phyloP scores from a whole-genome alignment of 2,888 invertebrate species.

The Drosophila multiciliata region DNA sequence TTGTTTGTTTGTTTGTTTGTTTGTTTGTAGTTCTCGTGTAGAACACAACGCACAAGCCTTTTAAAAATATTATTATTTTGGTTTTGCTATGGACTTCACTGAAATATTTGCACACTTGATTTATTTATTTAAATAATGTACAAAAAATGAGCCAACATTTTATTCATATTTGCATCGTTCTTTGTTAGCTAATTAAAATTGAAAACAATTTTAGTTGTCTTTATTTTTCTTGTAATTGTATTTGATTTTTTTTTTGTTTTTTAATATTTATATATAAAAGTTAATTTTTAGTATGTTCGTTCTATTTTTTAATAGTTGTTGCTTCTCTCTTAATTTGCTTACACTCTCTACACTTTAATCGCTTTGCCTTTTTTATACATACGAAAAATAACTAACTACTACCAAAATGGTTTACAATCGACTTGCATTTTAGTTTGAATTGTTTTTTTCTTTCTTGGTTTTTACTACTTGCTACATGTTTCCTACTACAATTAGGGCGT shows the following conservation, averaged over 20 bases:
- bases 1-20: conserved; percentile 5
- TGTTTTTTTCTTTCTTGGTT: conserved; percentile 19
- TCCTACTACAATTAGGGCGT: conserved; percentile 57
- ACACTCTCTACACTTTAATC: conserved; percentile 28
- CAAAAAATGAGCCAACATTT: conserved; percentile 66
- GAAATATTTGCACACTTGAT: conserved; percentile 32
- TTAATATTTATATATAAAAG: conserved; percentile 58
- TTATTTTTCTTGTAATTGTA: conserved; percentile 10
- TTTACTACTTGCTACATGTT: conserved; percentile 49
- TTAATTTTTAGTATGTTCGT: conserved; percentile 49
- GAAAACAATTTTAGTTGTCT: conserved; percentile 68
- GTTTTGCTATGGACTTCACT: conserved; percentile 50
- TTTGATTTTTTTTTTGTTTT: conserved; percentile 26
- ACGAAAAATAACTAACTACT: conserved; percentile 55
- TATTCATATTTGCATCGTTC: conserved; percentile 7
- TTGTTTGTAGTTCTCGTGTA: conserved; percentile 43
- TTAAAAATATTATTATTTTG: conserved; percentile 42
- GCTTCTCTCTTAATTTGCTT: conserved; percentile 25
- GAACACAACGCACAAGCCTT: conserved; percentile 73
- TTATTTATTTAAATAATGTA: conserved; percentile 41
- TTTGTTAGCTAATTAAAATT: conserved; percentile 60
- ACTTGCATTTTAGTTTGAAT: conserved; percentile 15
- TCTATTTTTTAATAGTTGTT: conserved; percentile 58
- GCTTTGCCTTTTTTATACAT: conserved; percentile 28
- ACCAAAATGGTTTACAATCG: conserved; percentile 43